These are phyloP conservation scores for Pteronura brasiliensis DNA, from an alignment of 2,113 vertebrate species.

Conservation along the genomic window DNA sequence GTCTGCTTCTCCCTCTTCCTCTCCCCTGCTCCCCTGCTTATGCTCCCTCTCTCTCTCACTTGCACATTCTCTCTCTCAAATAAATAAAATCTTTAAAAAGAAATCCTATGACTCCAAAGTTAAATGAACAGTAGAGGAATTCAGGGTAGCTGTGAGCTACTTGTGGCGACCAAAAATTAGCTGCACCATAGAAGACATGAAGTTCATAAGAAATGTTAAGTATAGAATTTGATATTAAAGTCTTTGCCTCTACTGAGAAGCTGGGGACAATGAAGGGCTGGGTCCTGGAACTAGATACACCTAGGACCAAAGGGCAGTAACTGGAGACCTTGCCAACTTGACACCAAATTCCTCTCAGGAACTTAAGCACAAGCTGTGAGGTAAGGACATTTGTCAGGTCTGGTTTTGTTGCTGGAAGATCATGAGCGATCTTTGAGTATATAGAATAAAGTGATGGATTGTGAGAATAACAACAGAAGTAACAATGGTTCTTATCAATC, in stretches of 20 bases:
- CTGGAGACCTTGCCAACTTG: neutral
- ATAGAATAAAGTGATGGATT: neutral
- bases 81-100: neutral
- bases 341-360: neutral
- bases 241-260: neutral
- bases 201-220: neutral
- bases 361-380: neutral
- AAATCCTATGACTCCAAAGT: neutral
- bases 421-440: neutral
- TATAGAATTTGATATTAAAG: neutral
- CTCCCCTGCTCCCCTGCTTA: too few relatives aligned
- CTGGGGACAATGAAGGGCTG: neutral
- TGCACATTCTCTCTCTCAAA: too few relatives aligned
- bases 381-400: neutral
- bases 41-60: too few relatives aligned
- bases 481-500: neutral
- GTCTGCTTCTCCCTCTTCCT: too few relatives aligned
- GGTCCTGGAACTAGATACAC: neutral
- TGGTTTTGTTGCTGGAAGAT: neutral
- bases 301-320: rapidly evolving
- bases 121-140: neutral
- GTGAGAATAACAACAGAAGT: neutral
- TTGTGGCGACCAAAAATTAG: neutral
- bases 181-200: neutral
- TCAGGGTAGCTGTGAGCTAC: neutral